phyloP scores from a whole-genome alignment of 2,797 vertebrate species.

The Malurus leucopterus region DNA sequence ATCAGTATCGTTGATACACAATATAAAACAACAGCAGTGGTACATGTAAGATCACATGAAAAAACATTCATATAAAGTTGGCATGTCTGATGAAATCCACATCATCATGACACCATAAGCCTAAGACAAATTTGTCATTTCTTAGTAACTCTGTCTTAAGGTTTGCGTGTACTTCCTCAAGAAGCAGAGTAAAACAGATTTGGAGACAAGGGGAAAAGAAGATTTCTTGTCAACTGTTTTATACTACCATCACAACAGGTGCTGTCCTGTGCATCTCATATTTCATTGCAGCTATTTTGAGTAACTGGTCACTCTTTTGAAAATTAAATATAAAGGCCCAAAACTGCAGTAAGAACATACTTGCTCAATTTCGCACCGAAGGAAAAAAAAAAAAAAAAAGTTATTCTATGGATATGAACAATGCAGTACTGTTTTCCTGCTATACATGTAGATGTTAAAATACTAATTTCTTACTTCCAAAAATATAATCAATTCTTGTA shows the following conservation, averaged over 20 bases:
- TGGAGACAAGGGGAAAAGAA: neutral
- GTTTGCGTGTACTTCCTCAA: neutral
- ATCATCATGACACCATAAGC: neutral
- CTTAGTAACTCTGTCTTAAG: neutral
- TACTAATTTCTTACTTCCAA: neutral
- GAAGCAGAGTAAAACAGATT: neutral
- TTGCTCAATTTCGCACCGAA: neutral
- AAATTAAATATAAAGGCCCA: neutral
- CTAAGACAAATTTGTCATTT: neutral
- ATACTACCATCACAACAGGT: neutral
- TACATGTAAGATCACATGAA: neutral
- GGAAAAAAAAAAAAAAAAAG: neutral
- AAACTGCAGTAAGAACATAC: neutral
- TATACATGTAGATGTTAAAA: neutral
- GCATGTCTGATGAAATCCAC: neutral
- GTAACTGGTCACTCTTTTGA: neutral
- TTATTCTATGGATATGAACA: neutral
- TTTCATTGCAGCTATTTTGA: conserved; percentile 16
- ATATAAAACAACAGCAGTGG: neutral
- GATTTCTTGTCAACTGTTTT: neutral
- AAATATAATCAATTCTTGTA: neutral
- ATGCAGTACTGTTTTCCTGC: neutral
- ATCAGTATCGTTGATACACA: neutral
- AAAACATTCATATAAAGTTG: neutral
- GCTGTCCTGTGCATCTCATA: neutral